A percentile compares a stretch with the other conserved stretches of the same genome.
These are phyloP conservation scores for Macheiramphus alcinus DNA, from an alignment of 2,113 vertebrate genomes.

Conservation along the genomic window DNA sequence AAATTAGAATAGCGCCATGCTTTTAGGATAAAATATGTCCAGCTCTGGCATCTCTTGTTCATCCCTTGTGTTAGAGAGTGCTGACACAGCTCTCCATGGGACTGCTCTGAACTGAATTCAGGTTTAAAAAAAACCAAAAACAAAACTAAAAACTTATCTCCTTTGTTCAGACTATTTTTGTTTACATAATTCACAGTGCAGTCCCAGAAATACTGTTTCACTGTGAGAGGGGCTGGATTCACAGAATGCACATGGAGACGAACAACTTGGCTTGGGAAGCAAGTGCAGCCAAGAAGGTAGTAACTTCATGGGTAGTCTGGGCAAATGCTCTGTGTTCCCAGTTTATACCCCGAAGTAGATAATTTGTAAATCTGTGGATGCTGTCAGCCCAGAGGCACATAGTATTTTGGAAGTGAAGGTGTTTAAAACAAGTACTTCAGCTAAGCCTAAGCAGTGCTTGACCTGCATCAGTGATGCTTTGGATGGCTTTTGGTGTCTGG, in stretches of 20 bases:
- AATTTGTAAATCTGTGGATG: not conserved
- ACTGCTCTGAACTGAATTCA: not conserved
- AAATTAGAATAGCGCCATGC: not conserved
- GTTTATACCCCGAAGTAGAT: not conserved
- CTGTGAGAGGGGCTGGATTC: not conserved
- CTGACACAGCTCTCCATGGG: not conserved
- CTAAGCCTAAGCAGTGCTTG: not conserved
- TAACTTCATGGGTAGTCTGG: not conserved
- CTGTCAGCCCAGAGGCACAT: not conserved
- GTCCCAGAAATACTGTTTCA: not conserved
- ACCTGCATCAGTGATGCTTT: not conserved
- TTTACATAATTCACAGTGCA: rapidly evolving
- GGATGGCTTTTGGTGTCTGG: not conserved
- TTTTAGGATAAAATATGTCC: not conserved
- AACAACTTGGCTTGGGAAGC: not conserved
- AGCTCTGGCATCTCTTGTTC: not conserved
- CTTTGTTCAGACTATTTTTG: not conserved
- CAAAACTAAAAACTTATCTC: rapidly evolving
- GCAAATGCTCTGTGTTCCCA: not conserved
- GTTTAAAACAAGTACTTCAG: not conserved
- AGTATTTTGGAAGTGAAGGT: not conserved
- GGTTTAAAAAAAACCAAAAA: not conserved
- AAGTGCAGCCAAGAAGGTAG: not conserved
- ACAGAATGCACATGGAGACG: rapidly evolving
- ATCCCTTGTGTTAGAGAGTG: not conserved